These are phyloP conservation scores for Etheostoma cragini DNA, from an alignment of 2,113 vertebrate genomes.

Conservation along the genomic window DNA sequence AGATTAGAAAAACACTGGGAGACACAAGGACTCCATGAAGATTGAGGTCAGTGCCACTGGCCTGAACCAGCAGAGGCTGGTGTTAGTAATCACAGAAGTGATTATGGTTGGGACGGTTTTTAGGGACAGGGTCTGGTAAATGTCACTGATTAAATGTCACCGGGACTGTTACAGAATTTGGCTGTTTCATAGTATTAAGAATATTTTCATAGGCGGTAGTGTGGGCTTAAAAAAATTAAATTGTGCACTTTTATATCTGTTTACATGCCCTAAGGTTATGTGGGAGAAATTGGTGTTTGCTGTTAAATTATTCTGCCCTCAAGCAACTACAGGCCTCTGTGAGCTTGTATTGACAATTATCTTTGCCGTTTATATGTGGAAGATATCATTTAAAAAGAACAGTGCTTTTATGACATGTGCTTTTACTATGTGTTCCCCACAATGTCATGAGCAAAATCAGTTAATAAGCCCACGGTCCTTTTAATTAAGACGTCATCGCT, in stretches of 20 bases:
- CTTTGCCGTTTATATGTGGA: not conserved
- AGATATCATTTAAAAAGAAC: not conserved
- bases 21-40: conserved; percentile 25
- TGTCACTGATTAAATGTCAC: conserved; percentile 27
- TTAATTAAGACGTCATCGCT: not conserved
- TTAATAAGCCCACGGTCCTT: not conserved
- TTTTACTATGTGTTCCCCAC: not conserved
- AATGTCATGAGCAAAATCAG: not conserved
- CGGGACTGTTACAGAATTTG: not conserved
- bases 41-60: conserved; percentile 27
- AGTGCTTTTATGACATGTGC: not conserved
- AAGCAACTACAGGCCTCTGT: not conserved
- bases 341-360: conserved; percentile 13
- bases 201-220: not conserved
- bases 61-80: not conserved
- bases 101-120: not conserved
- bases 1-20: conserved; percentile 26
- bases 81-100: not conserved
- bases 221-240: not conserved
- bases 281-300: conserved; percentile 15
- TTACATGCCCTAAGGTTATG: conserved; percentile 16
- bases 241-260: not conserved
- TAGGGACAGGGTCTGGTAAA: conserved; percentile 1
- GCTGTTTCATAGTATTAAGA: not conserved
- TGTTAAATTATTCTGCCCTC: conserved; percentile 22